phyloP scores from a whole-genome alignment of 2,113 vertebrate genomes.

The Smithornis capensis region DNA sequence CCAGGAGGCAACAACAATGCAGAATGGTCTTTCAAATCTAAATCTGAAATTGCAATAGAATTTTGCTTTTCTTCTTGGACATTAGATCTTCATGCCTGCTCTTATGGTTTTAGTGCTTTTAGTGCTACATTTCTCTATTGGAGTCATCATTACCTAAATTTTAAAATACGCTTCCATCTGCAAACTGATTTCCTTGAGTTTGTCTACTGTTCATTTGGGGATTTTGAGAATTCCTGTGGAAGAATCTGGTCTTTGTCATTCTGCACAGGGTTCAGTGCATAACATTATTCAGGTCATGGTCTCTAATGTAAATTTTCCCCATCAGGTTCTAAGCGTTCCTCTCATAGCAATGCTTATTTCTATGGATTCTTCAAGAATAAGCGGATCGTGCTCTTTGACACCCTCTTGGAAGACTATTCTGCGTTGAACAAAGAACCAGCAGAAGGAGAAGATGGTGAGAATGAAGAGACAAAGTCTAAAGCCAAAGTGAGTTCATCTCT shows the following conservation, averaged over 20 bases:
- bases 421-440: constrained; percentile 84
- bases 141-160: neutral
- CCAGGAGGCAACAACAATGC: neutral
- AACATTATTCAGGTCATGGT: neutral
- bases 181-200: neutral
- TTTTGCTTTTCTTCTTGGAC: neutral
- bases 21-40: neutral
- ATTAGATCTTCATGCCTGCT: neutral
- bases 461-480: constrained; percentile 77
- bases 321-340: constrained; percentile 95
- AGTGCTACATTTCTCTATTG: neutral
- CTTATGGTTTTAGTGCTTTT: neutral
- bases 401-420: constrained; percentile 93
- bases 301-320: neutral
- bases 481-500: constrained; percentile 71
- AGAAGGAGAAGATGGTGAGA: constrained; percentile 77
- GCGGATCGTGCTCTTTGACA: constrained; percentile 96
- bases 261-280: neutral
- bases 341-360: constrained; percentile 99
- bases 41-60: neutral
- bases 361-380: constrained; percentile 99
- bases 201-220: neutral
- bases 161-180: neutral
- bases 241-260: neutral
- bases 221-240: neutral